A percentile compares a stretch with the other conserved stretches of the same genome.
phyloP scores from a whole-genome alignment of 2,888 invertebrate species.

The Micropterix aruncella region DNA sequence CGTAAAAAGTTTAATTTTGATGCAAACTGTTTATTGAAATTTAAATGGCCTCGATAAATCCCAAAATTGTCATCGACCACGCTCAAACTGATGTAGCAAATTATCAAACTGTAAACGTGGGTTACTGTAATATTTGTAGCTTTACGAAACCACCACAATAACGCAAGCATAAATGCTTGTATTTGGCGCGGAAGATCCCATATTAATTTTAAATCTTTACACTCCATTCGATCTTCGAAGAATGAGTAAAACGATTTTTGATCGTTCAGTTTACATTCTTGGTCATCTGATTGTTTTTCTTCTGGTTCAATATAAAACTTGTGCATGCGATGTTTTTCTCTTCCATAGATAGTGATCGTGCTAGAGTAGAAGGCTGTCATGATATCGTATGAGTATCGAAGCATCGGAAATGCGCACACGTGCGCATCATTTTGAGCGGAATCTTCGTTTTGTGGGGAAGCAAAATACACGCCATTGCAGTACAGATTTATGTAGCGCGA shows the following conservation, averaged over 20 bases:
- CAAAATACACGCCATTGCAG: constrained; percentile 47
- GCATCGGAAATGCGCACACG: constrained; percentile 41
- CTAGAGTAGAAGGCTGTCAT: constrained; percentile 26
- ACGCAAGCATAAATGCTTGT: constrained; percentile 40
- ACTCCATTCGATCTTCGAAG: constrained; percentile 26
- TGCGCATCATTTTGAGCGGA: constrained; percentile 43
- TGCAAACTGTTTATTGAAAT: constrained; percentile 32
- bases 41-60: constrained; percentile 29
- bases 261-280: constrained; percentile 15
- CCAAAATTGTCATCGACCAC: constrained; percentile 43
- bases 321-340: constrained; percentile 23
- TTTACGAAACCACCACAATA: constrained; percentile 42
- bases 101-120: constrained; percentile 41
- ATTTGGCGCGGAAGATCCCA: constrained; percentile 38
- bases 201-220: constrained; percentile 22
- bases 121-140: constrained; percentile 23
- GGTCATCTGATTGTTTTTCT: constrained; percentile 1
- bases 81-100: constrained; percentile 42
- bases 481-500: constrained; percentile 54
- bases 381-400: constrained; percentile 42
- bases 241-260: constrained; percentile 29
- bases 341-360: constrained; percentile 24
- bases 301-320: constrained; percentile 20
- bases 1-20: constrained; percentile 22
- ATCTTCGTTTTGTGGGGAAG: constrained; percentile 60